These are phyloP conservation scores for Muscidifurax raptorellus DNA, from an alignment of 1,140 invertebrate genomes.

Conservation along the genomic window DNA sequence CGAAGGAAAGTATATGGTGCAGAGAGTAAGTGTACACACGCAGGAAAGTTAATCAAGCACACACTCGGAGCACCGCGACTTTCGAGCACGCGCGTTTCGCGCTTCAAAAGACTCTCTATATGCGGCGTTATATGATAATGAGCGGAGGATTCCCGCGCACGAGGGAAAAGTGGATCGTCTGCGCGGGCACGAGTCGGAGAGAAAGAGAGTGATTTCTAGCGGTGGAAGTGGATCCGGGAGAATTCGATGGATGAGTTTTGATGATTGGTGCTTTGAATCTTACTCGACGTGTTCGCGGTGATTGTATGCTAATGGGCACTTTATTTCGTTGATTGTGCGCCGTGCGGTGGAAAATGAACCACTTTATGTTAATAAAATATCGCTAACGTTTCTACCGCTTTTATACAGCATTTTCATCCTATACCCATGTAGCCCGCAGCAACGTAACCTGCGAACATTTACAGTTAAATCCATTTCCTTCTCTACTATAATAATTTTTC, in stretches of 20 bases:
- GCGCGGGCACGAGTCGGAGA: background rate
- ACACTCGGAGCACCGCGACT: background rate
- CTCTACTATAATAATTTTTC: too few relatives aligned
- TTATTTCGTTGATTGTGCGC: background rate
- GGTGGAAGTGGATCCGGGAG: background rate
- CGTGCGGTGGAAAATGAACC: too few relatives aligned
- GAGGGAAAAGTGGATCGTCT: background rate
- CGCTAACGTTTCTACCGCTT: too few relatives aligned
- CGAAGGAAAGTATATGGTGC: background rate
- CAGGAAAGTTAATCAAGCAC: slow-evolving; percentile 22
- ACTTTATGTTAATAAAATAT: too few relatives aligned
- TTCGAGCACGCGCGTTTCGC: slow-evolving; percentile 13
- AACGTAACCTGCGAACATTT: too few relatives aligned
- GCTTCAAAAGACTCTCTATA: background rate
- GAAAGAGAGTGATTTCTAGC: background rate
- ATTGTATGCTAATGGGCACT: background rate
- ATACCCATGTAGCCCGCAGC: too few relatives aligned
- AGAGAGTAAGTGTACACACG: background rate
- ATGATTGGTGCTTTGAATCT: too few relatives aligned
- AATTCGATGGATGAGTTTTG: background rate
- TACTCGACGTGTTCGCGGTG: too few relatives aligned
- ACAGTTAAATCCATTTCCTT: too few relatives aligned
- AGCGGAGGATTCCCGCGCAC: background rate
- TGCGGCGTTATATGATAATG: slow-evolving; percentile 18
- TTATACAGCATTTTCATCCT: too few relatives aligned